phyloP scores from a whole-genome alignment of 2,888 invertebrate species.

The Thymelicus lineola region DNA sequence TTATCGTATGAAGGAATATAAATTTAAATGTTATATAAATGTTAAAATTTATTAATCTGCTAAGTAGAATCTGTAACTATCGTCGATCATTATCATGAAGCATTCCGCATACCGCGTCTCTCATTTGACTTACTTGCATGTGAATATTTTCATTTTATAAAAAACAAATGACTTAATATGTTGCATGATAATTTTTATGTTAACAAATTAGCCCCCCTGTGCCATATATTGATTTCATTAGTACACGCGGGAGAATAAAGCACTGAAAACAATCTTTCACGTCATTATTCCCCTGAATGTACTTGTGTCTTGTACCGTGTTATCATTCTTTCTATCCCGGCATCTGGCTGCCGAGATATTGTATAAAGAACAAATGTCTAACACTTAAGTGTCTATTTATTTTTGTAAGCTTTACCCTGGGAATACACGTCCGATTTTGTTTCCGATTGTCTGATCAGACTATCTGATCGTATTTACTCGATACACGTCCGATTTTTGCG shows the following conservation, averaged over 20 bases:
- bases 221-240: slow-evolving; percentile 37
- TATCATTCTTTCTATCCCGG: slow-evolving; percentile 6
- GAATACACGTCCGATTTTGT: no score
- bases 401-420: slow-evolving; percentile 42
- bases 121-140: slow-evolving; percentile 32
- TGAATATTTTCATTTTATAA: slow-evolving; percentile 28
- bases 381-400: slow-evolving; percentile 43
- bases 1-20: slow-evolving; percentile 64
- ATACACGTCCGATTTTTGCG: no score
- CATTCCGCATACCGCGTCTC: slow-evolving; percentile 43
- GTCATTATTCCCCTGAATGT: background rate
- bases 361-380: slow-evolving; percentile 31
- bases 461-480: no score
- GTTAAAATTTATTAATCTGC: slow-evolving; percentile 47
- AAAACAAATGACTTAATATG: slow-evolving; percentile 31
- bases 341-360: slow-evolving; percentile 11
- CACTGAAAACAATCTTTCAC: background rate
- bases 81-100: slow-evolving; percentile 42
- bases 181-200: slow-evolving; percentile 24
- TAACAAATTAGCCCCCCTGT: slow-evolving; percentile 31
- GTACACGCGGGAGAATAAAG: slow-evolving; percentile 19
- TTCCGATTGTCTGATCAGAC: no score
- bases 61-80: slow-evolving; percentile 39
- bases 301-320: slow-evolving; percentile 12
- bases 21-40: slow-evolving; percentile 55